Evolutionary conservation across 2,797 vertebrate species (phyloP).

Genomic region (Thripadectes ignobilis): DNA sequence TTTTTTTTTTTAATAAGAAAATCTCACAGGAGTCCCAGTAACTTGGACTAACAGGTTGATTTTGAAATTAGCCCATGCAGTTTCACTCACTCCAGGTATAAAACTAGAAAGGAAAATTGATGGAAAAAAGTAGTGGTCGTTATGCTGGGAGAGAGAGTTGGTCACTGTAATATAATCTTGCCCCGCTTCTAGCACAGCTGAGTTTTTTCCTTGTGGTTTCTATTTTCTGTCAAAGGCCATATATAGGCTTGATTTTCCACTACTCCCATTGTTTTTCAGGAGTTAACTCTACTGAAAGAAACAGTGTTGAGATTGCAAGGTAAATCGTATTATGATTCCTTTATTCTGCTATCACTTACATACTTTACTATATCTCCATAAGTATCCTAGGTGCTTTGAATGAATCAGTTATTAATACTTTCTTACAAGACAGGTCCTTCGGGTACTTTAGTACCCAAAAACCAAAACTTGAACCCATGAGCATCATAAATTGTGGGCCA

Average conservation of each 20-base stretch:
- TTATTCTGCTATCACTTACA: neutral
- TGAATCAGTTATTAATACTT: neutral
- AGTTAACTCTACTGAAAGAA: neutral
- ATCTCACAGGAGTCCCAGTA: neutral
- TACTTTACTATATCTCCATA: neutral
- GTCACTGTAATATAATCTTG: neutral
- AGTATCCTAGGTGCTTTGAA: neutral
- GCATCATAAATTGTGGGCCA: rapidly evolving
- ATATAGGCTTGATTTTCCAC: neutral
- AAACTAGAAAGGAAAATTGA: neutral
- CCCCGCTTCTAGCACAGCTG: neutral
- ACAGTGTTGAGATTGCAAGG: neutral
- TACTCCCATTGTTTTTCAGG: neutral
- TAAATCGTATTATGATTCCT: neutral
- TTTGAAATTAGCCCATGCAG: neutral
- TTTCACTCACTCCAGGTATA: neutral
- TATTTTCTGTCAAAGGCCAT: neutral
- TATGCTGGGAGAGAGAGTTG: neutral
- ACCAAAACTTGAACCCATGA: neutral
- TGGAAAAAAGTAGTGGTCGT: rapidly evolving
- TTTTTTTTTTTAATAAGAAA: neutral
- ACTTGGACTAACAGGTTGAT: neutral
- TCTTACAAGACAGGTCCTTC: neutral
- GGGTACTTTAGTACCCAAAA: neutral
- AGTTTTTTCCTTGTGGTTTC: neutral